Base-by-base conservation (phyloP, 2,888 invertebrate species). In the Dolichopus griseipennis region DNA sequence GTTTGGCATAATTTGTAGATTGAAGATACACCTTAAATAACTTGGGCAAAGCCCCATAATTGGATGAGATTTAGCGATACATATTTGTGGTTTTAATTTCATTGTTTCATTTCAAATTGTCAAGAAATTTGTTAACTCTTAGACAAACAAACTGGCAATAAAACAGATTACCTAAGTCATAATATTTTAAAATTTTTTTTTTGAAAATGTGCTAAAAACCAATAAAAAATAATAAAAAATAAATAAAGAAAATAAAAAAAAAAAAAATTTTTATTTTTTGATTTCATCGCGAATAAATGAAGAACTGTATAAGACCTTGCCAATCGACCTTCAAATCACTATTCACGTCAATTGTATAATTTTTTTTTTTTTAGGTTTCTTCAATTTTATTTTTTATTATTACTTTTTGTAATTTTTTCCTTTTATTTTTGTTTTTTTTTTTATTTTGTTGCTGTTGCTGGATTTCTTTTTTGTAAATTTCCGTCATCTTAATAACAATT, bases 261-360 rank as follows among this genome's bases (percentile, higher is more conserved):
- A 52, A 2, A 27, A 5, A 27, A 27, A 27, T 27, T 27, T 27
- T 27, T 12, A 27, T 27, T 27, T 27, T 27, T 12, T 9, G 37
- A 37, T 9, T 37, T 27, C 27, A 27, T 27, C 27, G 27, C 27
- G 37, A 37, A 12, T 52, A 18, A 52, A 15, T 52, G 52, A 52
- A 52, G 18, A 52, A 37, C n/a, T 52, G 52, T 18, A n/a, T 52
- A 52, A 52, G 52, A 52, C 52, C 52, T 52, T 52, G 52, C 52
- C n/a, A 52, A n/a, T 15, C 52, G 52, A 52, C 52, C 52, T 52
- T 52, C 52, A 52, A 52, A 52, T 52, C n/a, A 18, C 15, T 52
- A 52, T 52, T 52, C 52, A 52, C 52, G 52, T 52, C 52, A 52
- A 52, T 52, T 52, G 52, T 52, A 52, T 15, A 18, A 52, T 52